These are phyloP conservation scores for Drosophila mayri DNA, from an alignment of 1,140 invertebrate genomes.

Conservation along the genomic window DNA sequence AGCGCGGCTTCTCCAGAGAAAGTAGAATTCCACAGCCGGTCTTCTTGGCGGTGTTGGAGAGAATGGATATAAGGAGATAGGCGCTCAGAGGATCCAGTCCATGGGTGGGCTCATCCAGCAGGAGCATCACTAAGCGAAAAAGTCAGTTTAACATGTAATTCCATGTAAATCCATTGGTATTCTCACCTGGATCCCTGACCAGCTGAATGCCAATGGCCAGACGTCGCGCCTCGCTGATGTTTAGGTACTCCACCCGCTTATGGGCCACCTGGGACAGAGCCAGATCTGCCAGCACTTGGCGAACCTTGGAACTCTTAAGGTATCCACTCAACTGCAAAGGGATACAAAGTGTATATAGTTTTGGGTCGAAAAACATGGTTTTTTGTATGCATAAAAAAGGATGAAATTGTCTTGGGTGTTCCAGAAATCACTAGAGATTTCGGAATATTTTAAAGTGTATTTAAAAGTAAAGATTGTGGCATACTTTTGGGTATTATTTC, in stretches of 20 bases:
- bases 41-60: conserved; percentile 96
- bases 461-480: background rate
- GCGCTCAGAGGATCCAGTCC: conserved; percentile 96
- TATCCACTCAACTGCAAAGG: conserved; percentile 88
- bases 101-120: conserved; percentile 96
- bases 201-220: conserved; percentile 94
- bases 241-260: conserved; percentile 91
- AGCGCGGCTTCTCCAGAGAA: conserved; percentile 96
- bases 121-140: conserved; percentile 88
- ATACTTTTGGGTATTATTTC: background rate
- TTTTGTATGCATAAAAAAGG: no score
- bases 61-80: conserved; percentile 95
- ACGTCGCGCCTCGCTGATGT: conserved; percentile 93
- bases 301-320: conserved; percentile 90
- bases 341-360: background rate
- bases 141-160: no score
- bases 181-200: conserved; percentile 91
- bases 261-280: conserved; percentile 94
- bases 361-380: no score
- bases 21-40: conserved; percentile 94
- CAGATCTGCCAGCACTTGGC: conserved; percentile 95
- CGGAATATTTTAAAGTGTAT: background rate
- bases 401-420: no score
- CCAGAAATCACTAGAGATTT: no score
- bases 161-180: conserved; percentile 73